Percentiles rank a stretch among this genome's conserved stretches.
phyloP scores from a whole-genome alignment of 2,113 vertebrate genomes.

The Callochromis pleurospilus region DNA sequence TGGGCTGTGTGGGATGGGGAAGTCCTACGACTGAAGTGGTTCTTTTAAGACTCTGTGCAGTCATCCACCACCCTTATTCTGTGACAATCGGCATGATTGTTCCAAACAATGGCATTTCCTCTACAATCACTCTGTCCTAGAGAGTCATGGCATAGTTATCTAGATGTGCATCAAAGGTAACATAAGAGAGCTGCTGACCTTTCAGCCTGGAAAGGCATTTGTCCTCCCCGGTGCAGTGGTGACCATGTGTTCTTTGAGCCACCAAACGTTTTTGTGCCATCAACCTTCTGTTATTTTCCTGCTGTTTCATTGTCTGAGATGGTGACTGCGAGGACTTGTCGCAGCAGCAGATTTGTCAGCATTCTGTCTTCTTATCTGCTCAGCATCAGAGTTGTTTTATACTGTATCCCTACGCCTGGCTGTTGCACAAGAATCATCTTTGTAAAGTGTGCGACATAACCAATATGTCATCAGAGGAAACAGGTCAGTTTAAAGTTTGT shows the following conservation, averaged over 20 bases:
- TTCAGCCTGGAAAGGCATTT: conserved; percentile 62
- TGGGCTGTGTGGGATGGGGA: background rate
- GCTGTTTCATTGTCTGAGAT: conserved; percentile 30
- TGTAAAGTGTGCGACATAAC: background rate
- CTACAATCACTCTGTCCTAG: conserved; percentile 4
- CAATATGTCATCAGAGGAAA: background rate
- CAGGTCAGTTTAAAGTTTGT: background rate
- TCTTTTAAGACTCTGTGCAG: background rate
- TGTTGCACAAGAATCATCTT: background rate
- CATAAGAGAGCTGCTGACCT: conserved; percentile 57
- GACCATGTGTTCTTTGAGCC: conserved; percentile 51
- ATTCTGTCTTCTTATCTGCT: background rate
- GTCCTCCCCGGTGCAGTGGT: conserved; percentile 48
- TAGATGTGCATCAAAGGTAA: conserved; percentile 38
- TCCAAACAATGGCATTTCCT: conserved; percentile 9
- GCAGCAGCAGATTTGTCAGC: background rate
- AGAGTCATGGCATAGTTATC: background rate
- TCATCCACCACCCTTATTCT: conserved; percentile 36
- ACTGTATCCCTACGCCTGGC: background rate
- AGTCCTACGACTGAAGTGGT: background rate
- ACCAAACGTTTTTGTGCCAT: conserved; percentile 25
- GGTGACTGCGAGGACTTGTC: background rate
- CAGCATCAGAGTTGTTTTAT: background rate
- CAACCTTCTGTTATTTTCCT: conserved; percentile 33
- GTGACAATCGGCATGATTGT: conserved; percentile 47